Evolutionary conservation across 2,113 vertebrate species (phyloP).

Genomic region (Engystomops pustulosus): DNA sequence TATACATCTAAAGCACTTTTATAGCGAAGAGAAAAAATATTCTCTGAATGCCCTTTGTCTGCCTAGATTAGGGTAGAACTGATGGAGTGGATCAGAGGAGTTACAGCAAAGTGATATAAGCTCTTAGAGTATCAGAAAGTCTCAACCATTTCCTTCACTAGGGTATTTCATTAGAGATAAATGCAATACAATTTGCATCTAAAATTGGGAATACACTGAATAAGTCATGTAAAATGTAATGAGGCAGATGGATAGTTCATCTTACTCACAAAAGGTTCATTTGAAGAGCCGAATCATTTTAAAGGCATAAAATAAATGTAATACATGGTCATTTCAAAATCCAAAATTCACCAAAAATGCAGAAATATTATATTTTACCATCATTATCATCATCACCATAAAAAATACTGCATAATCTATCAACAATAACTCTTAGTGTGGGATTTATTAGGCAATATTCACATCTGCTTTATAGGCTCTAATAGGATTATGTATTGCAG

Average conservation of each 20-base stretch:
- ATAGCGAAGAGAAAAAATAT: constrained; percentile 66
- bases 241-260: constrained; percentile 71
- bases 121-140: constrained; percentile 83
- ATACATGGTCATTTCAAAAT: neutral
- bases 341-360: constrained; percentile 17
- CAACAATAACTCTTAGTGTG: too few species aligned
- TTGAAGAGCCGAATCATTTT: constrained; percentile 47
- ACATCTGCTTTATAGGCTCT: too few species aligned
- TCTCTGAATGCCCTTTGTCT: constrained; percentile 81
- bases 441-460: too few species aligned
- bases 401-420: too few species aligned
- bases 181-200: constrained; percentile 84
- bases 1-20: constrained; percentile 78
- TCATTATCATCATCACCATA: too few species aligned
- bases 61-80: constrained; percentile 78
- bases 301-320: constrained; percentile 41
- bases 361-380: neutral
- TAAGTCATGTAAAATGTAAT: constrained; percentile 74
- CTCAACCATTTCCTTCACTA: constrained; percentile 85
- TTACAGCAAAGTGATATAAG: constrained; percentile 61
- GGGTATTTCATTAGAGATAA: constrained; percentile 86
- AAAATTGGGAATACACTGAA: constrained; percentile 75
- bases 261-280: constrained; percentile 63
- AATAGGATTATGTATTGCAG: too few species aligned
- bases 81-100: constrained; percentile 70